Evolutionary conservation across 2,888 invertebrate genomes (phyloP), one percentile per base, ranked within the genome.

Genomic region (Trichopria drosophilae): DNA sequence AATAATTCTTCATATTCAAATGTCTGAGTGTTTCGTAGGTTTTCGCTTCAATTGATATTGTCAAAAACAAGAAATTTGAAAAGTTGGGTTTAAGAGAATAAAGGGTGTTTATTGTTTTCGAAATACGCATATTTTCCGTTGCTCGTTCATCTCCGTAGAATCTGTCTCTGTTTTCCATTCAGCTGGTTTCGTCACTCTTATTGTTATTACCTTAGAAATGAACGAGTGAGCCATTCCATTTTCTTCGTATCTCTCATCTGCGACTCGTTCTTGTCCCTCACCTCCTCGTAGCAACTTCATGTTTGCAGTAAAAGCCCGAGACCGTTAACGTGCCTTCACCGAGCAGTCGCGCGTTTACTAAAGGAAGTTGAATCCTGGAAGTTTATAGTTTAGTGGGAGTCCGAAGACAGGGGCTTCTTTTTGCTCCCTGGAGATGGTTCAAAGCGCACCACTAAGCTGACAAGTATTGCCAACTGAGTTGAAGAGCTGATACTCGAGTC

Each of bases 351-450:
- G 49, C 35, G 50, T 42, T 42, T 50, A 47, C 47, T 52, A 32
- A 18, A 42, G 42, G 53, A 57, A 56, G 52, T 50, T 45, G 44
- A 26, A 43, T 28, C 19, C 26, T 12, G 53, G 26, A 56, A 59
- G 55, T 58, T 59, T 59, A 52, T 59, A 52, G 61, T 58, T 63
- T 48, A 53, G 59, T 42, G 52, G 40, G 44, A 20, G 19, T 22
- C 45, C 10, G 26, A 28, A 20, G 45, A 39, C 28, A 37, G 31
- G 16, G 28, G 9, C 32, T 23, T 12, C 22, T 7, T 23, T 13
- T 23, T n/a, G 16, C 15, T 32, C n/a, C 19, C 12, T 42, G 10
- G 18, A 18, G 16, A 28, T 28, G n/a, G 26, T 24, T 32, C 23
- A 5, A 5, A 23, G 29, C 29, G 34, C n/a, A 37, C 37, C 28